Evolutionary conservation across 2,888 invertebrate genomes (phyloP), one percentile per base, ranked within the genome.

Genomic region (Cybosia mesomella): DNA sequence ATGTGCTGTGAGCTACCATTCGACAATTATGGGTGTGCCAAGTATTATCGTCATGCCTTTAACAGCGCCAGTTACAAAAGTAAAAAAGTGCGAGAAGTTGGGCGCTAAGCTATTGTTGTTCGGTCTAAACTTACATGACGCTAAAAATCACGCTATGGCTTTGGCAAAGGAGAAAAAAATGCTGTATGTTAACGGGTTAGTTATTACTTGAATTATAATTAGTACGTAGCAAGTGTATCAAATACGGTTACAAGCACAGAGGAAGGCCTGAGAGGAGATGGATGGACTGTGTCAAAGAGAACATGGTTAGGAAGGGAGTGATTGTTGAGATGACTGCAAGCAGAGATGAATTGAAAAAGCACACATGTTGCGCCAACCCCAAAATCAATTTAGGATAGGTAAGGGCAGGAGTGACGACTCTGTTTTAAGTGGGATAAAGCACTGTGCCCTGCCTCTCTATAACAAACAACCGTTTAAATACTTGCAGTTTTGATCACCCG

Each of bases 11-110:
- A 96, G 97, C 73, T 97, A 97, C 88, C 98, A 98, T 86, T 96
- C 97, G 0, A 92, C 95, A 69, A 95, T 95, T 67, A 89, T 98
- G 24, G 95, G 95, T n/a, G 95, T 98, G 55, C 96, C 97, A 0
- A 97, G 97, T 21, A 96, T 97, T 0, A 97, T 99, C 1, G 98
- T 99, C 2, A 98, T 99, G 98, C 99, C 99, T 0, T 93, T 96
- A 1, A 96, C 97, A 10, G 98, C 98, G 0, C 98, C 99, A 0
- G 97, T 98, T 58, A 98, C 98, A 96, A 99, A 99, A 93, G 96
- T 98, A 34, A 97, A 97, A 77, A 97, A 97, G 76, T 98, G 98
- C 86, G 96, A 97, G 71, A 96, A 96, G 70, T 97, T 96, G 85
- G 97, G 98, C 9, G 98, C 98, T 0, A 97, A 96, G 67, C 97